A percentile compares a stretch with the other conserved stretches of the same genome.
These are phyloP conservation scores for Dolichoris vasculosae DNA, from an alignment of 1,140 invertebrate species.

Conservation along the genomic window DNA sequence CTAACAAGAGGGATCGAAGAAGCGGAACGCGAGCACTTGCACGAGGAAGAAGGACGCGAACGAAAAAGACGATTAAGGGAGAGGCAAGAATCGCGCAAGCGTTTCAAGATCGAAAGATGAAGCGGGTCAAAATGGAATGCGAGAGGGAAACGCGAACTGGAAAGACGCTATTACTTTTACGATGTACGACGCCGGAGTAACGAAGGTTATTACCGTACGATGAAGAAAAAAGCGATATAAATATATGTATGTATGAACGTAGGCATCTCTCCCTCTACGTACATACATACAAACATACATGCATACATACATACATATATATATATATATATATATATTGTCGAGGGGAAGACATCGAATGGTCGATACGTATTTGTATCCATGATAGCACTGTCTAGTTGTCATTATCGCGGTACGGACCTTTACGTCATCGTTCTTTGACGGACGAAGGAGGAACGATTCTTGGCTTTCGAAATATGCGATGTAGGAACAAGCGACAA, in stretches of 20 bases:
- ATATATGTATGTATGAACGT: too few relatives aligned
- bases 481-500: too few relatives aligned
- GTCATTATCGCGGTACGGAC: slow-evolving; percentile 4
- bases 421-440: neutral
- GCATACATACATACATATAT: too few relatives aligned
- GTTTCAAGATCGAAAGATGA: slow-evolving; percentile 10
- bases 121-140: neutral
- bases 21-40: neutral
- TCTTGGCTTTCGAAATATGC: neutral
- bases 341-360: neutral
- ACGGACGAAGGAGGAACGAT: neutral
- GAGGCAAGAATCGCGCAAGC: slow-evolving; percentile 16
- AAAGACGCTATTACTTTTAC: slow-evolving; percentile 42
- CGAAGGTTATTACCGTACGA: slow-evolving; percentile 42
- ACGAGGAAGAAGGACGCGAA: neutral
- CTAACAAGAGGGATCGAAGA: slow-evolving; percentile 37
- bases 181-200: slow-evolving; percentile 21
- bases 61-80: slow-evolving; percentile 29
- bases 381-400: neutral
- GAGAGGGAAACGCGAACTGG: neutral
- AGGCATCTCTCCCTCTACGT: too few relatives aligned
- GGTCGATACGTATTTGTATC: neutral
- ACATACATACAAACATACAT: too few relatives aligned
- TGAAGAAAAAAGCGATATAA: neutral
- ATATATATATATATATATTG: too few relatives aligned